Evolutionary conservation across 2,888 invertebrate genomes (phyloP).

Genomic region (Stenolophus ochropezus): DNA sequence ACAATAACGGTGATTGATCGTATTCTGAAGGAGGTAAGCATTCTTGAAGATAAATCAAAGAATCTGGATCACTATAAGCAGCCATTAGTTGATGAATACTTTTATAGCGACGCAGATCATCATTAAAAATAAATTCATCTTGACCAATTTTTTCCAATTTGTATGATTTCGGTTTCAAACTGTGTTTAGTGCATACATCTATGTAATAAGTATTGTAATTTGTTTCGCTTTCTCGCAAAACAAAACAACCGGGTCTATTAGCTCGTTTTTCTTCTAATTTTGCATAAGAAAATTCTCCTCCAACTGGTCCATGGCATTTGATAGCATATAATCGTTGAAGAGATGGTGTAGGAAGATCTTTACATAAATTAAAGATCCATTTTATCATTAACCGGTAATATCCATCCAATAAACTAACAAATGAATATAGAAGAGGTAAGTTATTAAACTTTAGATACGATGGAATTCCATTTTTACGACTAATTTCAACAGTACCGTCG

Average conservation of each 20-base stretch:
- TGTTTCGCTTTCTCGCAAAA: conserved; percentile 87
- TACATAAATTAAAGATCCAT: conserved; percentile 93
- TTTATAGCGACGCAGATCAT: conserved; percentile 74
- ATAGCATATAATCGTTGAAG: conserved; percentile 81
- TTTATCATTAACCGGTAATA: conserved; percentile 91
- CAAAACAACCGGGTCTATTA: conserved; percentile 85
- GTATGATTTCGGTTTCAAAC: conserved; percentile 81
- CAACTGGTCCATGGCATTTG: conserved; percentile 93
- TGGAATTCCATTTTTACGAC: conserved; percentile 85
- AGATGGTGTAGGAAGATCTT: conserved; percentile 87
- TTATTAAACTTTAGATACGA: conserved; percentile 83
- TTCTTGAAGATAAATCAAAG: conserved; percentile 79
- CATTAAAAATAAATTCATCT: conserved; percentile 76
- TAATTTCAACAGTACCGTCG: conserved; percentile 84
- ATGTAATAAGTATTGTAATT: conserved; percentile 87
- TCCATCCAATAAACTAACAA: conserved; percentile 88
- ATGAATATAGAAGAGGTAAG: conserved; percentile 82
- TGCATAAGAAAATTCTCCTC: conserved; percentile 88
- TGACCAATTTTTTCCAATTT: conserved; percentile 78
- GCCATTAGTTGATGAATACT: conserved; percentile 79
- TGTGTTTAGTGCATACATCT: conserved; percentile 86
- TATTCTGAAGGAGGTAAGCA: conserved; percentile 92
- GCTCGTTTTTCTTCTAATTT: conserved; percentile 87
- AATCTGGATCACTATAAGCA: conserved; percentile 78
- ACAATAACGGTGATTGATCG: conserved; percentile 82